phyloP scores from a whole-genome alignment of 1,140 invertebrate species.

The Calycopis cecrops region DNA sequence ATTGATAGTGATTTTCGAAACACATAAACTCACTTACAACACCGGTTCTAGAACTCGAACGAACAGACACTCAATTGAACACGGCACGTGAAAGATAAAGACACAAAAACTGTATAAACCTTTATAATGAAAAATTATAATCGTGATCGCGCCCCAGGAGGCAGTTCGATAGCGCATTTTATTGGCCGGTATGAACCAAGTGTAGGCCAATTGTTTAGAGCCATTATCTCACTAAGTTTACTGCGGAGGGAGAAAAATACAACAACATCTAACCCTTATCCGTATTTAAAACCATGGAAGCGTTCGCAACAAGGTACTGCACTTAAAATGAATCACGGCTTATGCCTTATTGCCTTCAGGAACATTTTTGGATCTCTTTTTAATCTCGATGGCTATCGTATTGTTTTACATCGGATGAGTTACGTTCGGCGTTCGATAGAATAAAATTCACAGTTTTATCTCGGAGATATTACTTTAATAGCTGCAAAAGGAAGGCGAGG shows the following conservation, averaged over 20 bases:
- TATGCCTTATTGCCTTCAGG: constrained; percentile 46
- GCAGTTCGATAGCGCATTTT: constrained; percentile 19
- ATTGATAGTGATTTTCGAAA: too few species aligned
- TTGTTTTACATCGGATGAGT: constrained; percentile 65
- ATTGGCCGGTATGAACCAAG: constrained; percentile 1
- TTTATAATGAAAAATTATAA: not conserved
- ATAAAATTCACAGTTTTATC: constrained; percentile 60
- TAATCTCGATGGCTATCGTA: constrained; percentile 64
- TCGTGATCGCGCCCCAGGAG: not conserved
- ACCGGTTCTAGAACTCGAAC: too few species aligned
- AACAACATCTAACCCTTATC: constrained; percentile 24
- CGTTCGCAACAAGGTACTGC: constrained; percentile 55
- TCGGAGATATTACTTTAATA: constrained; percentile 60
- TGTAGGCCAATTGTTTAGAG: not conserved
- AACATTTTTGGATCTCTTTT: constrained; percentile 56
- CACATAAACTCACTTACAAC: too few species aligned
- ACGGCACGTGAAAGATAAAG: too few species aligned
- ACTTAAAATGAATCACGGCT: constrained; percentile 54
- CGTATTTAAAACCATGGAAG: constrained; percentile 45
- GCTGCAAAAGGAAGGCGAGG: constrained; percentile 48
- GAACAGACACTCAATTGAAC: too few species aligned
- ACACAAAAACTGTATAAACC: too few species aligned
- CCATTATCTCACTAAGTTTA: constrained; percentile 18
- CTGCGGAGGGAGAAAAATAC: constrained; percentile 15
- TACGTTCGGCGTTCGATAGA: constrained; percentile 53